Evolutionary conservation across 1,140 invertebrate genomes (phyloP), one percentile per base, ranked within the genome.

Genomic region (Parapsyche elsis): DNA sequence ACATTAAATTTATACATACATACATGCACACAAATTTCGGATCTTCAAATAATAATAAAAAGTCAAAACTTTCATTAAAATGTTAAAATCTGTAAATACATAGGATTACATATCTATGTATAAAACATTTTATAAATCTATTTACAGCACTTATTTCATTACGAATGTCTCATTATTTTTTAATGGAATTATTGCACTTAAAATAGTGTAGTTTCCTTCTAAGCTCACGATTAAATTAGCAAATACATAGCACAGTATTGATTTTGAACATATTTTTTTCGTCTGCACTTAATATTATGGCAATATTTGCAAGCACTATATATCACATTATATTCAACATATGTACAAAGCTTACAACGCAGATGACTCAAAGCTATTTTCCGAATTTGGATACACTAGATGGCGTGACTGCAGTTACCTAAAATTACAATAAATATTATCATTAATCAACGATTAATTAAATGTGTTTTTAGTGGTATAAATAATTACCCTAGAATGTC

Each of bases 401-500:
- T 49, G 86, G 70, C 44, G 86, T 88, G 71, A 87, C 85, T 73
- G 86, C 86, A 5, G 86, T 87, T 74, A 88, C 87, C 87, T 87
- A 76, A 23, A 83, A 70, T 80, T 30, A 16, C 70, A 76, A 26
- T 12, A 12, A 67, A 12, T 9, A 26, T 67, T 26, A 67, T 12
- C 2, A 61, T 61, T n/a, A 53, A n/a, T n/a, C n/a, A n/a, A n/a
- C n/a, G n/a, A n/a, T n/a, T n/a, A n/a, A n/a, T 53, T 53, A 53
- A 53, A 53, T 53, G 16, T 16, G 16, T 53, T 14, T 16, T 5
- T 14, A 53, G 12, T 53, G 49, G 2, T 7, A 46, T 53, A 12
- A 53, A 14, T 53, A 53, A 53, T 53, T 21, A 90, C 90, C 88
- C 88, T 90, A 61, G 90, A 90, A 85, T 90, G 90, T 49, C 90